phyloP scores from a whole-genome alignment of 2,888 invertebrate species.

The Scrobipalpa atriplicella region DNA sequence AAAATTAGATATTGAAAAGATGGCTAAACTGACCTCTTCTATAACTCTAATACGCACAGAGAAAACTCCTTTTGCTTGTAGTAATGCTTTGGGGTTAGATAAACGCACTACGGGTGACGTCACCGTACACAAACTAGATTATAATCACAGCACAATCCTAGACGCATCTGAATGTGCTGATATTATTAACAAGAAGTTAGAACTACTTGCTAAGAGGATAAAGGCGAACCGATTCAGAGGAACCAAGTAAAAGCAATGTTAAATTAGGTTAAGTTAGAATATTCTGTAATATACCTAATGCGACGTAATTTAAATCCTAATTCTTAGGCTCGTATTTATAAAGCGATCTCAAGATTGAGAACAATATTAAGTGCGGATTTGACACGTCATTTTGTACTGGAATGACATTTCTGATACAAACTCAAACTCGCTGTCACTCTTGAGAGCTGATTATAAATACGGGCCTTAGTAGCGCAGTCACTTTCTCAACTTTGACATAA shows the following conservation, averaged over 20 bases:
- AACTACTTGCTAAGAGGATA: not conserved
- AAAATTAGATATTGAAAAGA: slow-evolving; percentile 58
- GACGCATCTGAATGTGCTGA: slow-evolving; percentile 19
- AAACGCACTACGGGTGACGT: slow-evolving; percentile 6
- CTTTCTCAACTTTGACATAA: too few species aligned
- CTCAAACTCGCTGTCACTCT: too few species aligned
- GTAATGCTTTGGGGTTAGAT: slow-evolving; percentile 14
- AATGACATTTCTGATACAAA: too few species aligned
- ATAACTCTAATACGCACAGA: slow-evolving; percentile 17
- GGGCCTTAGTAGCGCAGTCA: too few species aligned
- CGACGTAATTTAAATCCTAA: too few species aligned
- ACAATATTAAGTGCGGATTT: too few species aligned
- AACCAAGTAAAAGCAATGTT: not conserved
- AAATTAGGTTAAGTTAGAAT: too few species aligned
- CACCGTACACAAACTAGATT: slow-evolving; percentile 15
- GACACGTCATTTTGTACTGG: too few species aligned
- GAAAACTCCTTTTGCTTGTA: not conserved
- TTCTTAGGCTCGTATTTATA: too few species aligned
- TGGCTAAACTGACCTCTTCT: slow-evolving; percentile 5
- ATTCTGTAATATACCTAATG: too few species aligned
- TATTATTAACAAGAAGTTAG: slow-evolving; percentile 17
- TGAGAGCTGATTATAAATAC: too few species aligned
- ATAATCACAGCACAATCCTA: slow-evolving; percentile 15
- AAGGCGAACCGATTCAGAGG: not conserved
- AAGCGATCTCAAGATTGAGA: too few species aligned